These are phyloP conservation scores for Tachyglossus aculeatus DNA, from an alignment of 2,797 vertebrate species.

Conservation along the genomic window DNA sequence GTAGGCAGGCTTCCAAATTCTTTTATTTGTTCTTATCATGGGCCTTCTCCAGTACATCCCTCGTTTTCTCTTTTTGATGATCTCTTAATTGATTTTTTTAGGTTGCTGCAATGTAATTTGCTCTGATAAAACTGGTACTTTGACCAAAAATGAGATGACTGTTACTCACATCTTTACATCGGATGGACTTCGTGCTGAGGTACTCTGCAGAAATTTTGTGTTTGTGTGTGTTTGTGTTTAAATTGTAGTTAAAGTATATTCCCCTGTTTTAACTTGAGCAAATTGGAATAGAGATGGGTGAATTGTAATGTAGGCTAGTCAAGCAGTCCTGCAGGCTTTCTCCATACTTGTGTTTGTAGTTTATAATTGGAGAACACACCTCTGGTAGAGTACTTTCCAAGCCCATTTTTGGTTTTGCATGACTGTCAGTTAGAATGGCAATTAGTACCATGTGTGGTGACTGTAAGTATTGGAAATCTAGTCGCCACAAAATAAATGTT, in stretches of 20 bases:
- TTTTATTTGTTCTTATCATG: background rate
- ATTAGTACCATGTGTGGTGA: background rate
- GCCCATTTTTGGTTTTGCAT: background rate
- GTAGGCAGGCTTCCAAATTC: background rate
- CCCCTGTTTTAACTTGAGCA: no score
- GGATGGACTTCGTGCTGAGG: constrained; percentile 92
- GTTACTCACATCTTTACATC: constrained; percentile 93
- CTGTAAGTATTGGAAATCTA: background rate
- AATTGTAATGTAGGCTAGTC: no score
- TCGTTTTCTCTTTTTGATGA: background rate
- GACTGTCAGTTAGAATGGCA: background rate
- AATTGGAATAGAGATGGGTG: no score
- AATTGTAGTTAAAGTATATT: no score
- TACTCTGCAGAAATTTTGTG: constrained; percentile 59
- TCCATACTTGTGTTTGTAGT: no score
- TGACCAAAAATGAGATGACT: constrained; percentile 99
- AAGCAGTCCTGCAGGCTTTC: no score
- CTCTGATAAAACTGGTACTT: constrained; percentile 96
- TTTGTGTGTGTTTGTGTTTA: background rate
- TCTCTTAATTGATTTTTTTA: constrained; percentile 60
- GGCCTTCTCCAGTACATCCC: background rate
- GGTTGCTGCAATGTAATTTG: constrained; percentile 98
- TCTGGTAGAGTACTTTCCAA: no score
- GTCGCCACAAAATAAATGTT: background rate
- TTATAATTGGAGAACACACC: no score